These are phyloP conservation scores for Hippoglossus stenolepis DNA, from an alignment of 2,113 vertebrate genomes.

Conservation along the genomic window DNA sequence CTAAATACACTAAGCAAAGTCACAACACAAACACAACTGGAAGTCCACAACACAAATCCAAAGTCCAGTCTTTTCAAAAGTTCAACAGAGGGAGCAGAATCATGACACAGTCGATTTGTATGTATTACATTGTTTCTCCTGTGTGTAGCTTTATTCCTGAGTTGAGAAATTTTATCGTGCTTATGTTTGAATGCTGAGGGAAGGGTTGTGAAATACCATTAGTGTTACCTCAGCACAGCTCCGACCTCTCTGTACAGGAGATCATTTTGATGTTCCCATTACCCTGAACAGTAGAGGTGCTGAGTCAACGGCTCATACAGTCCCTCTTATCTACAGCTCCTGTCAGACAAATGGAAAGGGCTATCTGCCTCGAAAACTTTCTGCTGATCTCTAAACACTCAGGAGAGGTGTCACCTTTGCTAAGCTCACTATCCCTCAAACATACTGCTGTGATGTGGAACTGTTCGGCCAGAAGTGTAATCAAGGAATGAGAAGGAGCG, in stretches of 20 bases:
- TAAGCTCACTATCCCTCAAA: slow-evolving; percentile 1
- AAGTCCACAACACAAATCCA: too few relatives aligned
- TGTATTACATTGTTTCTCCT: neutral
- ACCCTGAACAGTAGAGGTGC: neutral
- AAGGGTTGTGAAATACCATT: neutral
- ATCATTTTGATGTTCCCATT: too few relatives aligned
- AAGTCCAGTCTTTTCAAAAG: too few relatives aligned
- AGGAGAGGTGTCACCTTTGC: slow-evolving; percentile 24
- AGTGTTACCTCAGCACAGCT: neutral
- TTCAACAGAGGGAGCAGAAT: too few relatives aligned
- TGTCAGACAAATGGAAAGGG: neutral
- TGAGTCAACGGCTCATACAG: neutral
- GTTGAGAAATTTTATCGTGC: neutral
- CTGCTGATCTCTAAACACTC: neutral
- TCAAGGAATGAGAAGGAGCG: too few relatives aligned
- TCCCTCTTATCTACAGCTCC: neutral
- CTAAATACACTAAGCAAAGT: too few relatives aligned
- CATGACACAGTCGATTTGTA: too few relatives aligned
- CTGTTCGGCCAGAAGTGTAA: too few relatives aligned
- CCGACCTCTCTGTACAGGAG: too few relatives aligned
- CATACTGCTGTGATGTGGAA: slow-evolving; percentile 1
- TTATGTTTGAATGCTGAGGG: neutral
- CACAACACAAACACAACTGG: too few relatives aligned
- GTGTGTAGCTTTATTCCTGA: neutral
- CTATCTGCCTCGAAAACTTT: neutral